These are phyloP conservation scores for Agrochola circellaris DNA, from an alignment of 2,888 invertebrate genomes.

Conservation along the genomic window DNA sequence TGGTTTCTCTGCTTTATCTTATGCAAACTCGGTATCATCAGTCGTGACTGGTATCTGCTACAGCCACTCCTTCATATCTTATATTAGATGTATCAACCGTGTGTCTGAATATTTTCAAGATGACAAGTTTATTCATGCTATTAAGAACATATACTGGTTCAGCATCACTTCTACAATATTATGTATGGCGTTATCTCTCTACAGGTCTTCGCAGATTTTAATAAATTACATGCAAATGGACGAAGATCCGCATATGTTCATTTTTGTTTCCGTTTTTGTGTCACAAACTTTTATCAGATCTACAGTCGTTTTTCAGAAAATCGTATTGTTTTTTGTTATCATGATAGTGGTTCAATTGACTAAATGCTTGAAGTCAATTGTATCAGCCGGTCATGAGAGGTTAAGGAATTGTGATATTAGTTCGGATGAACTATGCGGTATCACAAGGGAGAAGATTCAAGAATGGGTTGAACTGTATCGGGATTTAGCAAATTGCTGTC, in stretches of 20 bases:
- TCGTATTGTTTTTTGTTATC: constrained; percentile 19
- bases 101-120: constrained; percentile 11
- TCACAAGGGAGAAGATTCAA: constrained; percentile 20
- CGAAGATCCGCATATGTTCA: neutral
- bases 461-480: constrained; percentile 38
- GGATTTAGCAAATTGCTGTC: constrained; percentile 26
- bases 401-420: neutral
- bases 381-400: neutral
- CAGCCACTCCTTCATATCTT: constrained; percentile 26
- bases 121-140: neutral
- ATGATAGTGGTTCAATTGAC: constrained; percentile 22
- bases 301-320: constrained; percentile 12
- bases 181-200: neutral
- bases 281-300: constrained; percentile 27
- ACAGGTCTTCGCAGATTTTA: constrained; percentile 30
- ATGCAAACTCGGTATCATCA: constrained; percentile 9
- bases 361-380: constrained; percentile 10
- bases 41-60: neutral
- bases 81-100: neutral
- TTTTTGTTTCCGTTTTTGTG: neutral
- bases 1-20: constrained; percentile 10
- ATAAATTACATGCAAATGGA: neutral
- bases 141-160: constrained; percentile 21
- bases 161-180: constrained; percentile 1
- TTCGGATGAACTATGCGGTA: neutral